These are phyloP conservation scores for Plotosus lineatus DNA, from an alignment of 2,113 vertebrate genomes.

Conservation along the genomic window DNA sequence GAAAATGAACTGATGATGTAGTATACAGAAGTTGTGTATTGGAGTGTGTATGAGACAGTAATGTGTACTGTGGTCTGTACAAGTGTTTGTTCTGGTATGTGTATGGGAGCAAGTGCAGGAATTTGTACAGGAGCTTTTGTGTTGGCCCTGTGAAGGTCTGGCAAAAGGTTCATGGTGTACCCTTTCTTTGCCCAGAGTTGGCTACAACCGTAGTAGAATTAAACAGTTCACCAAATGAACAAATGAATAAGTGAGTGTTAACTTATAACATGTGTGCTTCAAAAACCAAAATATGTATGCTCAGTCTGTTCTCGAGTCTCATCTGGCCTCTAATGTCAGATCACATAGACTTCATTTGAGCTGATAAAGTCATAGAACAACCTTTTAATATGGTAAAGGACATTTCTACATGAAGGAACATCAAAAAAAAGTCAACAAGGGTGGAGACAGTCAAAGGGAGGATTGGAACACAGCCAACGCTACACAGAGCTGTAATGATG, in stretches of 20 bases:
- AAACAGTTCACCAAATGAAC: too few relatives aligned
- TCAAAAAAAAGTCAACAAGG: not conserved
- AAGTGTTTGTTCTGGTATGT: not conserved
- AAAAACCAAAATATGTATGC: not conserved
- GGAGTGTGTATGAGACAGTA: not conserved
- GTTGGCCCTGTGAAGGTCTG: too few relatives aligned
- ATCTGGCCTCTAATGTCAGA: not conserved
- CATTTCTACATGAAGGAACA: slow-evolving; percentile 8
- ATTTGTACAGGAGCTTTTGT: not conserved
- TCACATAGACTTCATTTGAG: not conserved
- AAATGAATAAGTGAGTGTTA: too few relatives aligned
- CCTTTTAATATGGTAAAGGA: slow-evolving; percentile 4
- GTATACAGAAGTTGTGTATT: too few relatives aligned
- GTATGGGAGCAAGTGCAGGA: not conserved
- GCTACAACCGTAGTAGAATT: not conserved
- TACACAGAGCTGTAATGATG: not conserved
- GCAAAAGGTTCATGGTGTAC: too few relatives aligned
- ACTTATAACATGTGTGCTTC: not conserved
- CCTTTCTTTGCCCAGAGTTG: too few relatives aligned
- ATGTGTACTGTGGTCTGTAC: not conserved
- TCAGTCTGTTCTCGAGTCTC: not conserved
- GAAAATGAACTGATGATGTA: too few relatives aligned
- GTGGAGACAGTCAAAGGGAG: not conserved
- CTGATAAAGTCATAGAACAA: slow-evolving; percentile 12
- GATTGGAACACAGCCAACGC: not conserved